These are phyloP conservation scores for Malachius bipustulatus DNA, from an alignment of 2,888 invertebrate genomes.

Conservation along the genomic window DNA sequence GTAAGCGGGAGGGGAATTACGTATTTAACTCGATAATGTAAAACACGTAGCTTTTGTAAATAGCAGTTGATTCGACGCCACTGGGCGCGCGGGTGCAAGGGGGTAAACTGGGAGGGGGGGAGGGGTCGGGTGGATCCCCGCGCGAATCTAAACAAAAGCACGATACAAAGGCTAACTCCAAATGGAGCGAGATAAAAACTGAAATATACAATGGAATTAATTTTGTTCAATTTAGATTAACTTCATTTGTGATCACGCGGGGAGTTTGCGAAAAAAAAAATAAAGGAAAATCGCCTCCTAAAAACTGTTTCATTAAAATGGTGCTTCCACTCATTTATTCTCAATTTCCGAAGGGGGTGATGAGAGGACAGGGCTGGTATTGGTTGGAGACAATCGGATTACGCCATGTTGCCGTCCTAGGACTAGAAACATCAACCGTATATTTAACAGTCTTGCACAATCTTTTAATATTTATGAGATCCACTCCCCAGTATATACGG, in stretches of 20 bases:
- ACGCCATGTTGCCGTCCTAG: too few species aligned
- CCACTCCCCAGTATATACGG: too few species aligned
- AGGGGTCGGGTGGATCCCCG: too few species aligned
- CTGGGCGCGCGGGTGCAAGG: not conserved
- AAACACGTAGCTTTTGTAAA: constrained; percentile 1
- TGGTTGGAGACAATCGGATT: too few species aligned
- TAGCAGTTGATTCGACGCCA: constrained; percentile 1
- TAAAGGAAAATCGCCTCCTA: constrained; percentile 28
- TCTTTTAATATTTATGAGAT: too few species aligned
- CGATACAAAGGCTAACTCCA: constrained; percentile 11
- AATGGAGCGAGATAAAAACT: constrained; percentile 21
- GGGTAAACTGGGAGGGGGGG: not conserved
- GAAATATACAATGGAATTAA: constrained; percentile 36
- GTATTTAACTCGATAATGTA: constrained; percentile 2
- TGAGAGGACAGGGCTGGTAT: constrained; percentile 8
- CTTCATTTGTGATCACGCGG: constrained; percentile 35
- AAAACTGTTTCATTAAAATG: constrained; percentile 37
- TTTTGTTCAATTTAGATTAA: constrained; percentile 39
- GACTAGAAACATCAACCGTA: too few species aligned
- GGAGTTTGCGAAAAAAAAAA: constrained; percentile 30
- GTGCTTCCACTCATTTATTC: constrained; percentile 36
- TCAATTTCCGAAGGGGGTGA: constrained; percentile 24
- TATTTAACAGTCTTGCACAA: too few species aligned
- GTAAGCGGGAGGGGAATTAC: too few species aligned
- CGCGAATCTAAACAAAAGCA: constrained; percentile 1